These are phyloP conservation scores for Nematostella vectensis DNA, from an alignment of 92 coral and sea anemone genomes.

Conservation along the genomic window DNA sequence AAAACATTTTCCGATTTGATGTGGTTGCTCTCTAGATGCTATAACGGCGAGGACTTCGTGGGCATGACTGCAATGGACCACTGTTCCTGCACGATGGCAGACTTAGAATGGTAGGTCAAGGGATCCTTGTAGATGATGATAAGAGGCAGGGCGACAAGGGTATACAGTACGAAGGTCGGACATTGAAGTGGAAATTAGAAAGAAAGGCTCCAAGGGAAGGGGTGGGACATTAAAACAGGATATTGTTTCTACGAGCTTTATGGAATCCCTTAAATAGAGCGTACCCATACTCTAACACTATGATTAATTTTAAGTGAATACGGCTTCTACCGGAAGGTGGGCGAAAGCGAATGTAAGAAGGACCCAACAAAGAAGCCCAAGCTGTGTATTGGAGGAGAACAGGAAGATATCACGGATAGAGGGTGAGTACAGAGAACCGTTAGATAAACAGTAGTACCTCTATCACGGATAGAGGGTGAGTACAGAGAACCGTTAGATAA, in stretches of 20 bases:
- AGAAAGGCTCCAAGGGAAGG: background rate
- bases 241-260: too few relatives aligned
- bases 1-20: too few relatives aligned
- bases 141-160: too few relatives aligned
- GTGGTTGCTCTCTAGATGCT: constrained; percentile 46
- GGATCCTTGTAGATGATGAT: too few relatives aligned
- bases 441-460: too few relatives aligned
- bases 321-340: constrained; percentile 49
- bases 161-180: too few relatives aligned
- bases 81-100: constrained; percentile 58
- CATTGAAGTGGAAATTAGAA: too few relatives aligned
- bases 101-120: constrained; percentile 62
- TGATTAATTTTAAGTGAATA: constrained; percentile 63
- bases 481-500: too few relatives aligned
- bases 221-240: too few relatives aligned
- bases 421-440: constrained; percentile 31
- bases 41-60: constrained; percentile 54
- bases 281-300: too few relatives aligned
- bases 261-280: too few relatives aligned
- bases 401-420: constrained; percentile 10
- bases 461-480: too few relatives aligned
- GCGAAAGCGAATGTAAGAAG: constrained; percentile 12
- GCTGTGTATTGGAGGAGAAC: constrained; percentile 40
- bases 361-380: constrained; percentile 24
- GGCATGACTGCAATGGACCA: constrained; percentile 9